phyloP scores from a whole-genome alignment of 2,888 invertebrate species.

The Rhagonycha lutea region DNA sequence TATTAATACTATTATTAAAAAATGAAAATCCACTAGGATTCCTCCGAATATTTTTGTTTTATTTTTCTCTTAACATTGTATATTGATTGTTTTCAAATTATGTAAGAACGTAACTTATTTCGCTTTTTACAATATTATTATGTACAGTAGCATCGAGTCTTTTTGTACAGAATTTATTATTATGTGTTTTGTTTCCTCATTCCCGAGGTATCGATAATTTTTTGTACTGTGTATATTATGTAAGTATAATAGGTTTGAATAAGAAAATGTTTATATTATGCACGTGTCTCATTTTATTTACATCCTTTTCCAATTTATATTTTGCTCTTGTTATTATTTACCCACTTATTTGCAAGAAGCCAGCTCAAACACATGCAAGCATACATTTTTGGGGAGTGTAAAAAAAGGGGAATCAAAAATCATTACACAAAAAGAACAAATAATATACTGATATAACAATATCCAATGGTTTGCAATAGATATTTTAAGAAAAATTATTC shows the following conservation, averaged over 20 bases:
- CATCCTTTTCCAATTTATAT: constrained; percentile 22
- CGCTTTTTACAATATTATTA: constrained; percentile 50
- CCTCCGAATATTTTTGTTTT: constrained; percentile 38
- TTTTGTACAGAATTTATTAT: constrained; percentile 53
- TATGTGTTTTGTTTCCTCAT: constrained; percentile 47
- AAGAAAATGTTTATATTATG: constrained; percentile 60
- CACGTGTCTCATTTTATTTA: constrained; percentile 23
- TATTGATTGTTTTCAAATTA: constrained; percentile 53
- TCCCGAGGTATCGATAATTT: constrained; percentile 61
- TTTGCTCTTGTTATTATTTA: constrained; percentile 16
- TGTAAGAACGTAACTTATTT: constrained; percentile 54
- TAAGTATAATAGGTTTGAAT: constrained; percentile 75
- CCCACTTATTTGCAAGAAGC: no score
- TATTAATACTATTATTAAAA: neutral
- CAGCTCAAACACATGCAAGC: no score
- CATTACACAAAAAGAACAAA: no score
- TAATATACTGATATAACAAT: no score
- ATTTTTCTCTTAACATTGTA: constrained; percentile 48
- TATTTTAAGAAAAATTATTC: no score
- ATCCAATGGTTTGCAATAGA: no score
- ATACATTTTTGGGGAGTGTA: no score
- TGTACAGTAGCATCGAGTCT: constrained; percentile 55
- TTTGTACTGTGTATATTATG: constrained; percentile 87
- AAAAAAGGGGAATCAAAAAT: no score
- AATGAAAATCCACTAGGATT: constrained; percentile 22